These are phyloP conservation scores for Myotis davidii DNA, from an alignment of 2,113 vertebrate genomes.

Conservation along the genomic window DNA sequence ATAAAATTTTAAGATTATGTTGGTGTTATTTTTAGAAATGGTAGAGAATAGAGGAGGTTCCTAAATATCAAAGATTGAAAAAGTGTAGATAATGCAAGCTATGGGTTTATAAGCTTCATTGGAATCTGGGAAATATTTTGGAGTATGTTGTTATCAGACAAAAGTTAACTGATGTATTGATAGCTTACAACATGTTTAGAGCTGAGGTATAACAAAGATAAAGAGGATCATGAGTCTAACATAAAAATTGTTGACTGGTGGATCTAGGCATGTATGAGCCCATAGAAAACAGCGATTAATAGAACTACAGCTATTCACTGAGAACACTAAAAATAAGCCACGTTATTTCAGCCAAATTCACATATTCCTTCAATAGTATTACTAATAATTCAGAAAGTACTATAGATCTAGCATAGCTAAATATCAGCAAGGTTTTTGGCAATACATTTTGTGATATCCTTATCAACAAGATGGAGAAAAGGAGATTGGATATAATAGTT, in stretches of 20 bases:
- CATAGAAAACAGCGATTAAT: neutral
- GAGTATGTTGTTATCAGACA: neutral
- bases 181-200: neutral
- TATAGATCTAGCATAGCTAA: neutral
- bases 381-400: neutral
- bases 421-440: neutral
- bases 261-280: neutral
- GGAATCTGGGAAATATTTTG: neutral
- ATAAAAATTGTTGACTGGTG: neutral
- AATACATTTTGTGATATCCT: neutral
- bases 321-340: neutral
- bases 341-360: neutral
- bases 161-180: neutral
- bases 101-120: neutral
- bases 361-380: neutral
- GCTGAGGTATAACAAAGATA: neutral
- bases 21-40: constrained; percentile 11
- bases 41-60: neutral
- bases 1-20: neutral
- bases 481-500: neutral
- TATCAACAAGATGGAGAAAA: neutral
- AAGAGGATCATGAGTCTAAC: neutral
- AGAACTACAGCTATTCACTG: neutral
- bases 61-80: neutral
- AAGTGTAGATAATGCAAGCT: neutral